These are phyloP conservation scores for Xerus rutilus DNA, from an alignment of 2,797 vertebrate genomes.

Conservation along the genomic window DNA sequence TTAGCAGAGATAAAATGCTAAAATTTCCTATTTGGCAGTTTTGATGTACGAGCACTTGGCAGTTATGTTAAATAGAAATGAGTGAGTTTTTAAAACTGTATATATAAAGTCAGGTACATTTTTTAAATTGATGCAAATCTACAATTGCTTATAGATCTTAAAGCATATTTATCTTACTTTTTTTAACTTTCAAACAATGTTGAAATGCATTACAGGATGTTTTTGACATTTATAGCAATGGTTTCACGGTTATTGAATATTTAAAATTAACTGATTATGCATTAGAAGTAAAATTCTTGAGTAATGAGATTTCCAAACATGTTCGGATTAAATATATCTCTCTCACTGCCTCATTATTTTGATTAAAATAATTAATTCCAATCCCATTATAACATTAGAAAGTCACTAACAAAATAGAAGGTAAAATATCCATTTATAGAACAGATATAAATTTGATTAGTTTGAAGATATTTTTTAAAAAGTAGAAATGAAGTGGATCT, in stretches of 20 bases:
- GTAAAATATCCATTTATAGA: slow-evolving; percentile 64
- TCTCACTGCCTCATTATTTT: slow-evolving; percentile 62
- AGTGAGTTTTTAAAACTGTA: background rate
- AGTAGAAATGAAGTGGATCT: background rate
- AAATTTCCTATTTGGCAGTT: slow-evolving; percentile 24
- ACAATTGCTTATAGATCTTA: slow-evolving; percentile 24
- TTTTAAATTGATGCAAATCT: background rate
- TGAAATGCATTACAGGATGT: background rate
- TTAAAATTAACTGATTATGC: background rate
- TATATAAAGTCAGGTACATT: background rate
- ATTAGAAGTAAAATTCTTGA: background rate
- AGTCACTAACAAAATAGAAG: slow-evolving; percentile 50
- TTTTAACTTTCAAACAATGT: background rate
- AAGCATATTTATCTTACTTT: background rate
- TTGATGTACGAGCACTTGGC: slow-evolving; percentile 7
- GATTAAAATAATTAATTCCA: slow-evolving; percentile 71
- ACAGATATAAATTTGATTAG: slow-evolving; percentile 61
- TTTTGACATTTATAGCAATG: slow-evolving; percentile 41
- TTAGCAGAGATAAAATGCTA: slow-evolving; percentile 48
- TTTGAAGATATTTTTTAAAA: background rate
- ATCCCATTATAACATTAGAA: slow-evolving; percentile 55
- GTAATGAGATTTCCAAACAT: background rate
- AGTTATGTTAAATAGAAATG: slow-evolving; percentile 61
- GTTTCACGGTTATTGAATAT: background rate
- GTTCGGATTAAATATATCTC: slow-evolving; percentile 23